Evolutionary conservation across 1,140 invertebrate species (phyloP), one percentile per base, ranked within the genome.

Genomic region (Acyrthosiphon pisum): DNA sequence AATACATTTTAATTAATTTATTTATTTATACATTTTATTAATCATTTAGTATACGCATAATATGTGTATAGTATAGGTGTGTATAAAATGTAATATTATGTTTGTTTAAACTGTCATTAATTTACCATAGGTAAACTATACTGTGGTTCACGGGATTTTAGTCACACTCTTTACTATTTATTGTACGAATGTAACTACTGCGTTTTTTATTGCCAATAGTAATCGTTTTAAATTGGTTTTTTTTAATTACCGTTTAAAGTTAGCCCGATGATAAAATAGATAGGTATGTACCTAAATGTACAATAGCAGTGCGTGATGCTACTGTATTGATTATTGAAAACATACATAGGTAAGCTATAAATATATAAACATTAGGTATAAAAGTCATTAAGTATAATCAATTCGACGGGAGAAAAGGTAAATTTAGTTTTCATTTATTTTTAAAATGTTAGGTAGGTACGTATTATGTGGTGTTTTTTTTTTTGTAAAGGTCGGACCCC

Each of bases 401-500:
- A 84, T 41, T 53, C 87, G 46, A 89, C 1, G 20, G 8, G 6
- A 46, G 7, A 50, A 88, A 46, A 87, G 35, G 44, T n/a, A 48
- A 87, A 88, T 53, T 89, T 41, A 41, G 88, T 56, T 11, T 56
- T 89, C 88, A n/a, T 89, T 89, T 37, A 56, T 89, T 89, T 89
- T 89, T 56, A 37, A 89, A 89, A 89, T 22, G 88, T 53, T 37
- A 53, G 20, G 18, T 37, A 53, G 20, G 18, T 46, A 88, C 48
- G 44, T 48, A 53, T 76, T 89, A 89, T 35, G 87, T 89, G 35
- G 88, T 89, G 23, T 76, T 9, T 41, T 89, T 76, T 3, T 37
- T 89, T 89, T 56, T 4, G 35, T 35, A 89, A 56, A 56, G 88
- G 88, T 89, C 9, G 35, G 50, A 26, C 50, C 88, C 88, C 35